phyloP scores from a whole-genome alignment of 2,113 vertebrate genomes.

The Gasterosteus nipponicus region DNA sequence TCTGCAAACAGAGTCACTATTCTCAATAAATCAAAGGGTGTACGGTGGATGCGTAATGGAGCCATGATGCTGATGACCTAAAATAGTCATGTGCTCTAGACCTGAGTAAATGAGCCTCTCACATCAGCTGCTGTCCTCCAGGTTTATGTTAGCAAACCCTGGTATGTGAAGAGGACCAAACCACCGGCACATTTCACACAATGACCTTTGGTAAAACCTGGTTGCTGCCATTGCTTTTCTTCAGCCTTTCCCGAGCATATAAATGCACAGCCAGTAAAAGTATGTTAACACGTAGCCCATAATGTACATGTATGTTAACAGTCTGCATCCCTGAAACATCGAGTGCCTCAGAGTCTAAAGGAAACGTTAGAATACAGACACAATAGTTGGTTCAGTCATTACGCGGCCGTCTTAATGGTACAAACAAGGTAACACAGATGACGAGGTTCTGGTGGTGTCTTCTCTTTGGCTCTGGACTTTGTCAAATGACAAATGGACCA shows the following conservation, averaged over 20 bases:
- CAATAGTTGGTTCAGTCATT: neutral
- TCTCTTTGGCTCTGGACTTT: conserved; percentile 20
- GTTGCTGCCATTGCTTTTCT: neutral
- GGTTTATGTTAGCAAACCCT: conserved; percentile 70
- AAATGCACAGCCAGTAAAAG: neutral
- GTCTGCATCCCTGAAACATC: neutral
- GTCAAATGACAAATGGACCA: conserved; percentile 31
- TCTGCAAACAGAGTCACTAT: conserved; percentile 9
- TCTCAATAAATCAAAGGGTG: conserved; percentile 37
- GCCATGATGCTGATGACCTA: conserved; percentile 71
- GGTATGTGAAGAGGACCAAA: conserved; percentile 48
- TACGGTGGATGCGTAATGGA: conserved; percentile 28
- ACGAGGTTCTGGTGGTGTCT: neutral
- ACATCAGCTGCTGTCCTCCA: conserved; percentile 68
- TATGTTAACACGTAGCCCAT: conserved; percentile 16
- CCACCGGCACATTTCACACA: conserved; percentile 39
- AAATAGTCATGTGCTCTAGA: conserved; percentile 81
- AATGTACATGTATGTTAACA: neutral
- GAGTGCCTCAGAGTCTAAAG: conserved; percentile 7
- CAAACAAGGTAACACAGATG: neutral
- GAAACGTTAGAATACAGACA: neutral
- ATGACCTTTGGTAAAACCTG: conserved; percentile 38
- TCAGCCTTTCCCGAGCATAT: conserved; percentile 1
- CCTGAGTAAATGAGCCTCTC: conserved; percentile 34
- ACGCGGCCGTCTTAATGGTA: neutral